A percentile compares a stretch with the other conserved stretches of the same genome.
phyloP scores from a whole-genome alignment of 2,113 vertebrate species.

The Larimichthys polyactis region DNA sequence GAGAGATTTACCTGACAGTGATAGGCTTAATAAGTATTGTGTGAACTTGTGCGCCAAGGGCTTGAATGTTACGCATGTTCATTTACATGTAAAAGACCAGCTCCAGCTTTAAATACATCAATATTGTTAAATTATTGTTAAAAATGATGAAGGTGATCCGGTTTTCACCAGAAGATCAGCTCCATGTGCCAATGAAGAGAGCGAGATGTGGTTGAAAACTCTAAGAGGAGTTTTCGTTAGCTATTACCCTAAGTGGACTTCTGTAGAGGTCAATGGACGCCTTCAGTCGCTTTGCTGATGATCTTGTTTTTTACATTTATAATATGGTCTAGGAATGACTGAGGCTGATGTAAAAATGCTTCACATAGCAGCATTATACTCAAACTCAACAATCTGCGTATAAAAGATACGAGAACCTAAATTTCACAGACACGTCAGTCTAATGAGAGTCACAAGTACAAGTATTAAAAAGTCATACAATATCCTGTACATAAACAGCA shows the following conservation, averaged over 20 bases:
- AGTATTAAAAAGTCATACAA: slow-evolving; percentile 31
- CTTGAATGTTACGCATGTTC: too few relatives aligned
- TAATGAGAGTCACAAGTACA: slow-evolving; percentile 23
- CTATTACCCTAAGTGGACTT: too few relatives aligned
- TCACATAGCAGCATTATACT: slow-evolving; percentile 16
- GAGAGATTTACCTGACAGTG: too few relatives aligned
- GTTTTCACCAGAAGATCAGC: neutral
- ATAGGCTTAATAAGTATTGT: too few relatives aligned
- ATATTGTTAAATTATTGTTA: neutral
- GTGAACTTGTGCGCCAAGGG: too few relatives aligned
- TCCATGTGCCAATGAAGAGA: neutral
- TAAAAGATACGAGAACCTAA: neutral
- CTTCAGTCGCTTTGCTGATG: neutral
- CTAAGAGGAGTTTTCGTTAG: too few relatives aligned
- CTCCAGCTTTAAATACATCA: too few relatives aligned
- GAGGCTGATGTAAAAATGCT: neutral
- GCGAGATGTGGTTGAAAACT: neutral
- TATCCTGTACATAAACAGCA: slow-evolving; percentile 55
- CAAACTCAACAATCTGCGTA: neutral
- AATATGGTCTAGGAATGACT: neutral
- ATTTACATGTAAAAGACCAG: too few relatives aligned
- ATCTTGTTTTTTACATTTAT: neutral
- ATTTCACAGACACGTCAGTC: slow-evolving; percentile 26
- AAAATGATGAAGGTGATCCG: neutral
- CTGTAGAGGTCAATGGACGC: neutral